phyloP scores from a whole-genome alignment of 2,888 invertebrate genomes.

The Smittia sp. region DNA sequence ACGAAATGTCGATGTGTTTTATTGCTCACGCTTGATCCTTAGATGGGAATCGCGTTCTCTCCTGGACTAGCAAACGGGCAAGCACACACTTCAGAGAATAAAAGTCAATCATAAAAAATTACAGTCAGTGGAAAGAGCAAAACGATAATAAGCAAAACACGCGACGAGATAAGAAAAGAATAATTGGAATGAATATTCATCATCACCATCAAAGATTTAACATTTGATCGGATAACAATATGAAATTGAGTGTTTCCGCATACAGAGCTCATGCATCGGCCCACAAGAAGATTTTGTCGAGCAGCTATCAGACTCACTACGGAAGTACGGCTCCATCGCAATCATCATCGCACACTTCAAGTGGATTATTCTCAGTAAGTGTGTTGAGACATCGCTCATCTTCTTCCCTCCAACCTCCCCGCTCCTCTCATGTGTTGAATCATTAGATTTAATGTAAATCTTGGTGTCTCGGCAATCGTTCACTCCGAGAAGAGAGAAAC shows the following conservation, averaged over 20 bases:
- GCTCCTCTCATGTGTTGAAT: constrained; percentile 31
- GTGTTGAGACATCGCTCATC: neutral
- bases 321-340: constrained; percentile 68
- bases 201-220: constrained; percentile 27
- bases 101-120: neutral
- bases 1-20: neutral
- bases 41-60: neutral
- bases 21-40: neutral
- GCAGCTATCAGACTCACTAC: constrained; percentile 75
- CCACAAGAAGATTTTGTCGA: constrained; percentile 80
- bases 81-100: neutral
- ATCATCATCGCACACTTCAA: constrained; percentile 56
- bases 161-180: constrained; percentile 2
- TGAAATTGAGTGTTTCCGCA: constrained; percentile 86
- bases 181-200: constrained; percentile 2
- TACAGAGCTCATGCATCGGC: constrained; percentile 85
- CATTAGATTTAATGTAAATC: constrained; percentile 42
- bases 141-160: neutral
- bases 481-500: neutral
- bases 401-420: neutral
- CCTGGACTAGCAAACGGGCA: neutral
- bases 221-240: constrained; percentile 48
- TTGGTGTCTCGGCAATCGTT: constrained; percentile 18
- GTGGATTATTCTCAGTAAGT: constrained; percentile 59
- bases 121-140: neutral